phyloP scores from a whole-genome alignment of 2,113 vertebrate species.

The Esox niger region DNA sequence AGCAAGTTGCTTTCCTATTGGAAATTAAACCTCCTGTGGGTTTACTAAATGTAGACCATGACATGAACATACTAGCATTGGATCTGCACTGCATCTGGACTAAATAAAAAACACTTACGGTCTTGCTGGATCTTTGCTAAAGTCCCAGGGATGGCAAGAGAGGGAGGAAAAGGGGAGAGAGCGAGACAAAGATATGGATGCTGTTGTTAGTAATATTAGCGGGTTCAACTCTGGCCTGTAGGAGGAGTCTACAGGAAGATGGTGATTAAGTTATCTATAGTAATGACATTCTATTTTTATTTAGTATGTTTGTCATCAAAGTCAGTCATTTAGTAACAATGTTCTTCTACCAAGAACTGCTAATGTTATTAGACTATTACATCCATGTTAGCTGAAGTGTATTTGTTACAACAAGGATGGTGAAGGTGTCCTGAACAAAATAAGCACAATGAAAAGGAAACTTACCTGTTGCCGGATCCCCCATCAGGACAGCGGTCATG shows the following conservation, averaged over 20 bases:
- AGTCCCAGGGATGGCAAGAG: constrained; percentile 70
- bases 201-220: constrained; percentile 30
- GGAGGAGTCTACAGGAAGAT: too few species aligned
- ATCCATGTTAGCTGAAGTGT: not conserved
- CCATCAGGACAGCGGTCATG: not conserved
- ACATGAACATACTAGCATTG: too few species aligned
- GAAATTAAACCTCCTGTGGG: too few species aligned
- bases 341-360: too few species aligned
- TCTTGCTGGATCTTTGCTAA: constrained; percentile 94
- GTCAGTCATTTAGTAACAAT: too few species aligned
- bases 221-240: constrained; percentile 6
- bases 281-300: too few species aligned
- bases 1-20: too few species aligned
- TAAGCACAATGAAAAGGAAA: not conserved
- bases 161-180: constrained; percentile 45
- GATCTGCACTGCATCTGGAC: too few species aligned
- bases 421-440: not conserved
- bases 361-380: too few species aligned
- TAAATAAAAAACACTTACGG: constrained; percentile 81
- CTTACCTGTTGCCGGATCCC: not conserved
- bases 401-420: not conserved
- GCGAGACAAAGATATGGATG: constrained; percentile 28
- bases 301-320: too few species aligned
- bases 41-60: too few species aligned
- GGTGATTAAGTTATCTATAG: too few species aligned